Evolutionary conservation across 2,113 vertebrate genomes (phyloP).

Genomic region (Caretta caretta): DNA sequence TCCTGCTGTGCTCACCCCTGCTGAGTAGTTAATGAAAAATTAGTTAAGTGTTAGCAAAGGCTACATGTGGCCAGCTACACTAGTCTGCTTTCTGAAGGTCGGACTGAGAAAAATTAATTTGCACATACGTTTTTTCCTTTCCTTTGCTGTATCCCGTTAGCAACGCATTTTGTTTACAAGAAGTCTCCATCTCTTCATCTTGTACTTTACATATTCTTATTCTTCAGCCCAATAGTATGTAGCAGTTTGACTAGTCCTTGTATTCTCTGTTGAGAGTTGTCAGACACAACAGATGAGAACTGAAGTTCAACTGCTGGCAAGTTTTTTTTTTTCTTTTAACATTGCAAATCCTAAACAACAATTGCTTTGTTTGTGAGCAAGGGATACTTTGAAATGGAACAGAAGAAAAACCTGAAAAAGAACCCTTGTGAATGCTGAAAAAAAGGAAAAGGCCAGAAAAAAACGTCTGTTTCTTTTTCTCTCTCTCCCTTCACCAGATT

Average conservation of each 20-base stretch:
- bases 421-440: conserved; percentile 31
- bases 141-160: conserved; percentile 43
- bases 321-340: conserved; percentile 23
- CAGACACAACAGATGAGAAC: conserved; percentile 34
- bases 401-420: conserved; percentile 17
- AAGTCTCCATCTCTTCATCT: conserved; percentile 32
- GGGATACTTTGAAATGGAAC: conserved; percentile 44
- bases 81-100: not conserved
- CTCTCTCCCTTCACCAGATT: not conserved
- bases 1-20: not conserved
- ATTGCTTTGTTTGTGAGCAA: conserved; percentile 49
- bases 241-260: conserved; percentile 40
- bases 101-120: not conserved
- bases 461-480: not conserved
- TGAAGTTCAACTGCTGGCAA: conserved; percentile 24
- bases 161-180: conserved; percentile 29
- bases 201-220: conserved; percentile 55
- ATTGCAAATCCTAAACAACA: conserved; percentile 34
- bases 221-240: conserved; percentile 11
- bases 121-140: conserved; percentile 34
- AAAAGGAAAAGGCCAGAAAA: not conserved
- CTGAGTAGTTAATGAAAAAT: not conserved
- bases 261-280: conserved; percentile 38
- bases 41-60: rapidly evolving
- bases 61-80: rapidly evolving